A percentile compares a stretch with the other conserved stretches of the same genome.
Evolutionary conservation across 2,797 vertebrate species (phyloP).

Genomic region (Enteromius thamalakanensis): DNA sequence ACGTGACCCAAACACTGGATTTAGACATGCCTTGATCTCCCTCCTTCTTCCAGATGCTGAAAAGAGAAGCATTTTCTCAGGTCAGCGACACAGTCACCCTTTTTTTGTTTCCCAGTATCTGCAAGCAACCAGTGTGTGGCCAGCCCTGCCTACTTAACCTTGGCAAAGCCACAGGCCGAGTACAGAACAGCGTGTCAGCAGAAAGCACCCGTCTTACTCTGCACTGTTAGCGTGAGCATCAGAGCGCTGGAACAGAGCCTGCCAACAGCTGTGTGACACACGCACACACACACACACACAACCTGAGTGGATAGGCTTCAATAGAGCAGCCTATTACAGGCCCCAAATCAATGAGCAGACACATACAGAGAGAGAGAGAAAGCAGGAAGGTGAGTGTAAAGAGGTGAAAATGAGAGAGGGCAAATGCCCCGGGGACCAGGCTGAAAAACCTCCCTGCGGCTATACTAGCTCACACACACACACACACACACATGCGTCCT

Average conservation of each 20-base stretch:
- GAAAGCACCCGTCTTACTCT: slow-evolving; percentile 48
- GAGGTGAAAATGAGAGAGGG: slow-evolving; percentile 34
- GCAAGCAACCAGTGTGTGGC: slow-evolving; percentile 50
- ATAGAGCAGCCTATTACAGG: slow-evolving; percentile 48
- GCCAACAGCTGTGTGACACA: slow-evolving; percentile 33
- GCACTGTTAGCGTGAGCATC: slow-evolving; percentile 40
- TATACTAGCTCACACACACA: slow-evolving; percentile 17
- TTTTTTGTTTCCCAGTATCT: slow-evolving; percentile 17
- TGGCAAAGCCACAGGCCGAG: slow-evolving; percentile 43
- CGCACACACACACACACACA: not conserved
- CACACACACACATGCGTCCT: not conserved
- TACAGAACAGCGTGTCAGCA: slow-evolving; percentile 61
- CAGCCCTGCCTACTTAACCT: slow-evolving; percentile 60
- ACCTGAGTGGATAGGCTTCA: slow-evolving; percentile 18
- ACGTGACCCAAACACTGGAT: slow-evolving; percentile 1
- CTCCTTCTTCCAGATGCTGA: not conserved
- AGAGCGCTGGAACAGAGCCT: slow-evolving; percentile 22
- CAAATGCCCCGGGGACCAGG: slow-evolving; percentile 37
- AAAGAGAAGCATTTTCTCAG: not conserved
- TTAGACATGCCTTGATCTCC: not conserved
- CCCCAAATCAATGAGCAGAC: slow-evolving; percentile 41
- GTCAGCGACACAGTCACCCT: not conserved
- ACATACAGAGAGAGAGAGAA: slow-evolving; percentile 15
- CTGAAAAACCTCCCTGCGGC: slow-evolving; percentile 21
- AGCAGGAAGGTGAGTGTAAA: slow-evolving; percentile 18